Evolutionary conservation across 1,140 invertebrate genomes (phyloP), one percentile per base, ranked within the genome.

Genomic region (Arion vulgaris): DNA sequence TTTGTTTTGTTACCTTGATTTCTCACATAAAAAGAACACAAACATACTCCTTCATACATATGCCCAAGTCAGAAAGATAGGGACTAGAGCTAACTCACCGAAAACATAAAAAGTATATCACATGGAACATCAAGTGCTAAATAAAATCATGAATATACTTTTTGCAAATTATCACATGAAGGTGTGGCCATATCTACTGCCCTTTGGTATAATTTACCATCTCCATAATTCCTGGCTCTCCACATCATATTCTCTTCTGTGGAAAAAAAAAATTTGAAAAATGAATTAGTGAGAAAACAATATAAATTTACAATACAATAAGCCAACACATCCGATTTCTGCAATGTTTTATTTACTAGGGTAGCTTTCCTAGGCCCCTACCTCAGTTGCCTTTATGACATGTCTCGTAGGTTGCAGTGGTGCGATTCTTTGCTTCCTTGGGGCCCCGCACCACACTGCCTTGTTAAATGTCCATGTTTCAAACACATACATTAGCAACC

Each of bases 211-310:
- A 97, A 92, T 72, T 95, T 94, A 80, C 93, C 92, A 93, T 97
- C 96, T 62, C 95, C 95, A 88, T 96, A 96, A 92, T 95, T 96
- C 84, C 95, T 94, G 39, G 97, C 96, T 93, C 96, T 96, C 94
- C 96, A 97, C 88, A 98, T 93, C 94, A 97, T 95, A 78, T 95
- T 95, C 88, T 98, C 97, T 86, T 95, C 96, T 96, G 91, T 81
- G 94, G 93, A 69, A 49, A 86, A 87, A 80, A 77, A 23, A n/a
- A 57, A 49, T 19, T n/a, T n/a, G n/a, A n/a, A n/a, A n/a, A n/a
- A n/a, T n/a, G n/a, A n/a, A n/a, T n/a, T n/a, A n/a, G n/a, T n/a
- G n/a, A n/a, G n/a, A n/a, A n/a, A n/a, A n/a, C n/a, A n/a, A n/a
- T n/a, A n/a, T n/a, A n/a, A n/a, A n/a, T n/a, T n/a, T n/a, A n/a